A percentile compares a stretch with the other conserved stretches of the same genome.
phyloP scores from a whole-genome alignment of 1,140 invertebrate species.

The Drosophila virilis region DNA sequence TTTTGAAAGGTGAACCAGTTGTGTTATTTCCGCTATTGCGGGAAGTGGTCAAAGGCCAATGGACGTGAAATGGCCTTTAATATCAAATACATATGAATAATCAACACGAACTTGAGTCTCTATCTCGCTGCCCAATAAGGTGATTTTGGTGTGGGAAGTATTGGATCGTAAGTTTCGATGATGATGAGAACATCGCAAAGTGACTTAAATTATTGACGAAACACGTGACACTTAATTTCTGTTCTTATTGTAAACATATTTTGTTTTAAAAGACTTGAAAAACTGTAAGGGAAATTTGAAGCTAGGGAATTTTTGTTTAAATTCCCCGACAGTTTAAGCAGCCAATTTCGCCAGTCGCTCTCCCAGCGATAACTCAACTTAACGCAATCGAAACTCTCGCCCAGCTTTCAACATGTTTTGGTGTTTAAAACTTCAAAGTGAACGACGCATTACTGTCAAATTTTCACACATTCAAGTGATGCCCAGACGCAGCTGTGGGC shows the following conservation, averaged over 20 bases:
- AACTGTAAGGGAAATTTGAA: no score
- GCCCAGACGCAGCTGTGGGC: constrained; percentile 22
- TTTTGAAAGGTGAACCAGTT: constrained; percentile 69
- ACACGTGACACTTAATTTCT: no score
- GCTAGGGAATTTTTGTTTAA: not conserved
- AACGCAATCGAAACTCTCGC: constrained; percentile 22
- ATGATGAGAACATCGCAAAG: constrained; percentile 7
- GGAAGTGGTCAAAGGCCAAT: constrained; percentile 73
- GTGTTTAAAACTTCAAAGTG: constrained; percentile 63
- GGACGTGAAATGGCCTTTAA: constrained; percentile 62
- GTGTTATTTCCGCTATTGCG: constrained; percentile 64
- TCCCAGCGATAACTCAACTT: constrained; percentile 18
- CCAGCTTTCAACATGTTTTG: constrained; percentile 60
- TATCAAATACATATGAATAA: constrained; percentile 13
- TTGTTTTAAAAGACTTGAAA: not conserved
- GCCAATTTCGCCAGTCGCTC: constrained; percentile 11
- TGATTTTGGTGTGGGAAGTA: constrained; percentile 17
- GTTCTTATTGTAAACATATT: no score
- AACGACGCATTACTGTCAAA: constrained; percentile 68
- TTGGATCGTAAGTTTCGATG: not conserved
- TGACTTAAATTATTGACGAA: not conserved
- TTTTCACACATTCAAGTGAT: constrained; percentile 69
- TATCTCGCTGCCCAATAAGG: constrained; percentile 38
- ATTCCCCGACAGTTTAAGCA: not conserved
- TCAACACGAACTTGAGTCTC: constrained; percentile 24